Conservation (phyloP, 1,140 invertebrate genomes). For the Teleogryllus occipitalis region DNA sequence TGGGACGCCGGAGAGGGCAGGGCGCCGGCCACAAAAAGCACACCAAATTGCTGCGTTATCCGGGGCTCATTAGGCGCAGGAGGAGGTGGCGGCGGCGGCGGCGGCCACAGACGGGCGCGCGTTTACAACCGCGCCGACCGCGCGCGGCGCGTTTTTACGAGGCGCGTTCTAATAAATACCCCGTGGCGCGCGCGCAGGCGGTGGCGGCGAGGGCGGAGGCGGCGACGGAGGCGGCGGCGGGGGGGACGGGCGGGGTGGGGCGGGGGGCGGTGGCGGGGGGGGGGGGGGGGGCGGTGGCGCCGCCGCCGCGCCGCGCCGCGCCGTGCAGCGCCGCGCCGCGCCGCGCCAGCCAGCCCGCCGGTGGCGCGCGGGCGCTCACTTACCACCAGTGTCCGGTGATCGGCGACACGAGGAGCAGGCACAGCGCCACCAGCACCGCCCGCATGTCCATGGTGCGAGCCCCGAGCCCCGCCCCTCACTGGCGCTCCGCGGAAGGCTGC, state of each 20-base stretch:
- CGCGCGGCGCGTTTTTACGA: background rate
- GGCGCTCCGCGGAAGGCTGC: constrained; percentile 1
- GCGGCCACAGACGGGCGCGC: background rate
- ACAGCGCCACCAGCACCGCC: constrained; percentile 49
- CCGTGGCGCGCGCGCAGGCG: background rate
- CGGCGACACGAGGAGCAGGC: constrained; percentile 53
- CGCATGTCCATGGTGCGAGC: constrained; percentile 41
- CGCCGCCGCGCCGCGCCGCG: too few species aligned
- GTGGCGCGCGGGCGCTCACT: constrained; percentile 32
- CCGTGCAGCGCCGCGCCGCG: too few species aligned
- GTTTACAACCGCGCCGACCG: background rate
- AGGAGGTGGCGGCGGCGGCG: too few species aligned
- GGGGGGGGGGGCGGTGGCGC: too few species aligned
- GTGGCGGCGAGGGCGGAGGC: background rate
- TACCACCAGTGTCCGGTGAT: constrained; percentile 56
- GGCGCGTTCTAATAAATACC: constrained; percentile 1
- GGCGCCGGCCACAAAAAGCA: background rate
- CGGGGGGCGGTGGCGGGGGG: background rate
- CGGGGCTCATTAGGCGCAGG: background rate
- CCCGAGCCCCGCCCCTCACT: background rate
- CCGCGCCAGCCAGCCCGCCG: too few species aligned
- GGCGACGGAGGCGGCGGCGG: background rate
- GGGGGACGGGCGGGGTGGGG: background rate
- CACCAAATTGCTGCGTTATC: background rate
- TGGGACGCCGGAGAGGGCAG: background rate